These are phyloP conservation scores for Benitochromis conjunctus DNA, from an alignment of 2,113 vertebrate genomes.

Conservation along the genomic window DNA sequence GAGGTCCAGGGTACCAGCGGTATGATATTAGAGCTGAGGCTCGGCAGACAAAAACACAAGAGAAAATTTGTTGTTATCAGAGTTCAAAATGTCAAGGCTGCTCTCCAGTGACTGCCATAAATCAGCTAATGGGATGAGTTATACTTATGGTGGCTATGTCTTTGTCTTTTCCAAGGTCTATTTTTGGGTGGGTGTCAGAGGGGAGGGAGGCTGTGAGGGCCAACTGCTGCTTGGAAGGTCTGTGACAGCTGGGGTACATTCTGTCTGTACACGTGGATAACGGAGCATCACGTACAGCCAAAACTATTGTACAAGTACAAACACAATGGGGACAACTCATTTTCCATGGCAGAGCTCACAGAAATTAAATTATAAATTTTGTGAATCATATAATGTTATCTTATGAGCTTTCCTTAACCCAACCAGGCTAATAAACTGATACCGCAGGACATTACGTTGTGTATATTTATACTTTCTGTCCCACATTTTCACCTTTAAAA, in stretches of 20 bases:
- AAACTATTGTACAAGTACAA: constrained; percentile 4
- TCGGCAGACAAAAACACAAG: neutral
- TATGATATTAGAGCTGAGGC: constrained; percentile 30
- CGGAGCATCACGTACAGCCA: neutral
- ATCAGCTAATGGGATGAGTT: constrained; percentile 76
- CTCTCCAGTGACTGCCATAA: constrained; percentile 68
- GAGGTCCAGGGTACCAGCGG: constrained; percentile 87
- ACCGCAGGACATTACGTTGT: neutral
- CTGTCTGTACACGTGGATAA: constrained; percentile 47
- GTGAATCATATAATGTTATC: neutral
- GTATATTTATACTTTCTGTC: neutral
- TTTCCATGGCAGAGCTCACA: neutral
- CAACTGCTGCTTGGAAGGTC: constrained; percentile 82
- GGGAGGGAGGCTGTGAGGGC: constrained; percentile 42
- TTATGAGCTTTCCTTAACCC: neutral
- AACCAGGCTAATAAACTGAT: neutral
- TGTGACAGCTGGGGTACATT: constrained; percentile 86
- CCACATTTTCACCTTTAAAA: neutral
- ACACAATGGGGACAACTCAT: neutral
- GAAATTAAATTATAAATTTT: neutral
- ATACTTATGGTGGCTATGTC: constrained; percentile 78
- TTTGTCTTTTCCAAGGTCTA: constrained; percentile 86
- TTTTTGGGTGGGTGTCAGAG: constrained; percentile 75
- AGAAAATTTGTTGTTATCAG: constrained; percentile 30
- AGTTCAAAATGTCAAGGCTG: constrained; percentile 56